phyloP scores from a whole-genome alignment of 2,113 vertebrate species.

The Crotalus helleri region DNA sequence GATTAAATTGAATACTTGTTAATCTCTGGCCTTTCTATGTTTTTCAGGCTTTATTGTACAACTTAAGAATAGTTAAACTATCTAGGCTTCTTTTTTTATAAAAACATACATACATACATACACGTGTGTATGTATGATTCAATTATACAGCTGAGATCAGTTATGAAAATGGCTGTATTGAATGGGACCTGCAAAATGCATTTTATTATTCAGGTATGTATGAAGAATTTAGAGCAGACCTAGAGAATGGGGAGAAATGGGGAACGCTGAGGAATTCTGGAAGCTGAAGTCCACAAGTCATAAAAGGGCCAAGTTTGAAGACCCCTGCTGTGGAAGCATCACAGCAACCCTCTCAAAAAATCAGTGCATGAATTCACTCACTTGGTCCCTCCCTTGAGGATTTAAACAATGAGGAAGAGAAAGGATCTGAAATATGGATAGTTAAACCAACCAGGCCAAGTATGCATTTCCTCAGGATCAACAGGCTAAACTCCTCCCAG shows the following conservation, averaged over 20 bases:
- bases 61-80: neutral
- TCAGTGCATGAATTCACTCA: neutral
- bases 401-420: neutral
- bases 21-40: conserved; percentile 29
- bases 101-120: too few relatives aligned
- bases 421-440: neutral
- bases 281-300: too few relatives aligned
- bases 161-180: neutral
- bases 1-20: conserved; percentile 23
- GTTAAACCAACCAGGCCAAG: neutral
- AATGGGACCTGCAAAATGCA: neutral
- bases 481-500: neutral
- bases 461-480: neutral
- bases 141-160: neutral
- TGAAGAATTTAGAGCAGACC: neutral
- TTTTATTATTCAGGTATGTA: conserved; percentile 5
- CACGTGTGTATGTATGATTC: neutral
- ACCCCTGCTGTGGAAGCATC: neutral
- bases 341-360: neutral
- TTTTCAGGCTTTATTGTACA: neutral
- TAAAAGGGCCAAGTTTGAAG: too few relatives aligned
- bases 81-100: neutral
- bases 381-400: neutral
- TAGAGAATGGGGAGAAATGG: neutral
- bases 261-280: too few relatives aligned